Evolutionary conservation across 2,113 vertebrate genomes (phyloP), one percentile per base, ranked within the genome.

Genomic region (Notiomystis cincta): DNA sequence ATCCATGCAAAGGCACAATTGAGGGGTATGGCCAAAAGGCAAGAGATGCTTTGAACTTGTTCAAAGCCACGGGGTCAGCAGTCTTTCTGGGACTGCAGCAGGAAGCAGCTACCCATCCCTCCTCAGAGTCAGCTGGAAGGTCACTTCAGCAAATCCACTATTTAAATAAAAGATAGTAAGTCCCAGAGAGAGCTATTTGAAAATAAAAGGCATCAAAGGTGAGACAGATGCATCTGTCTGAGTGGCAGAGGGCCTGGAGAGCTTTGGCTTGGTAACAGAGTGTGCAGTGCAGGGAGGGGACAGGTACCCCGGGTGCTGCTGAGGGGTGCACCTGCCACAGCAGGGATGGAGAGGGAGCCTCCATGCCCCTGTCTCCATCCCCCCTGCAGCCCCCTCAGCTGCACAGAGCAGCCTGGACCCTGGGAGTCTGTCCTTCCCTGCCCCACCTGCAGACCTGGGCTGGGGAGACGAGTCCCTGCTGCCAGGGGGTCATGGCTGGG

Each of bases 11-110:
- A 95, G 70, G 66, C 50, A 61, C 61, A 42, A 2, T 6, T 82
- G 94, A 96, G 70, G 64, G 53, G 31, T 9, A 73, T 22, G 70
- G 94, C 87, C 87, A 82, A 95, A 92, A 93, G 93, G 87, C 83
- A 79, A 44, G 77, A 0, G 1, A 28, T 6, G 81, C 93, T 96
- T 96, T 94, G 87, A 94, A 93, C 48, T 33, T 13, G 57, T 65
- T 95, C 66, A 95, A 84, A 95, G 96, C 78, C 91, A 56, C 69
- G 64, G 94, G 64, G 92, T 72, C 75, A 4, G 45, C 37, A 38
- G 28, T 13, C 57, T 79, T 78, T 20, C 61, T 48, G 77, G 91
- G 77, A 28, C 77, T 53, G 87, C 66, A 35, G 15, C 1, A 35
- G n/a, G 71, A 42, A 67, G 86, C 84, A 75, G 82, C 66, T 92